Base-by-base conservation (phyloP, 2,797 vertebrate species). In the Kryptolebias ocellatus region DNA sequence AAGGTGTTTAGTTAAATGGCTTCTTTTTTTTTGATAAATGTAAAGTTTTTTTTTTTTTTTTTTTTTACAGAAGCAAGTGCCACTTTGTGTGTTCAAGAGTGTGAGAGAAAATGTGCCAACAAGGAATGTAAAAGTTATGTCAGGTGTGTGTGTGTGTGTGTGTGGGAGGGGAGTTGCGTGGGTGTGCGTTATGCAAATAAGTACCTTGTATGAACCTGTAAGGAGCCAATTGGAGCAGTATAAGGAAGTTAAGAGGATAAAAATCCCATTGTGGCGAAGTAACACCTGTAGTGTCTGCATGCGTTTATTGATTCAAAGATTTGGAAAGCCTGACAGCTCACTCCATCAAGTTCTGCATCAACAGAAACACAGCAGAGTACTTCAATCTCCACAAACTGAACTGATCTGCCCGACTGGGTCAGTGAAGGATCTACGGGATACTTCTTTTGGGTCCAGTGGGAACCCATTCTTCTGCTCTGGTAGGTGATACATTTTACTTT, bases 241-340 rank as follows among this genome's bases (percentile, higher is more conserved):
- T 83, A 76, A 94, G 92, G 92, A 93, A 94, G 89, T 88, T 74
- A 46, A 53, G 54, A 67, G 74, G 15, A 88, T 91, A 90, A 90
- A 92, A 92, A 74, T 79, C 49, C 73, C 65, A 89, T 85, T 92
- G 89, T 87, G 64, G 78, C 79, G 74, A 81, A 80, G 75, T 73
- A 87, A 78, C 80, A 90, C 84, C 83, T 83, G 72, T 52, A 77
- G 62, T 78, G 74, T 61, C 54, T 83, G 63, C 63, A 74, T 65
- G 55, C 65, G 74, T 76, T 50, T 81, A 75, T 76, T 77, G 27
- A 80, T 79, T 82, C 51, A 76, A 64, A 83, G 53, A 53, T 53
- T 67, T 71, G 12, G 12, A 27, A 65, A 69, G 58, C 44, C 34
- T 56, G 55, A 79, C 52, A 39, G 56, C 37, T 74, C 72, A 47